Evolutionary conservation across 1,140 invertebrate species (phyloP), one percentile per base, ranked within the genome.

Genomic region (Camponotus pennsylvanicus): DNA sequence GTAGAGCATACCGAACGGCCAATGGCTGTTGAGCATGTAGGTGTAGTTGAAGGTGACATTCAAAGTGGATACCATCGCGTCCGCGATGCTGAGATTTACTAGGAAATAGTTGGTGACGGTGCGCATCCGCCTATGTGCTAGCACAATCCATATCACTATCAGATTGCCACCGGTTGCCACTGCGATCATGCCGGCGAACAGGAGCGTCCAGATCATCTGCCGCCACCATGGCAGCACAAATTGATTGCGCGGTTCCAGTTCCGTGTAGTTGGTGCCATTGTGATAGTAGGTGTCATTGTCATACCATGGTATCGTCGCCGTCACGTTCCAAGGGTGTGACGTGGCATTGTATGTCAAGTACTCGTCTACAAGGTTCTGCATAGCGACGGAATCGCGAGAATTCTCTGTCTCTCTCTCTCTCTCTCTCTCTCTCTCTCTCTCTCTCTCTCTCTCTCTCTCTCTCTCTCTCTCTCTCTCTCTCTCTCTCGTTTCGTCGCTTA

Each of bases 51-150:
- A 99, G 86, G 98, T 97, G 86, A 98, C 98, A 94, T 99, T 99
- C 80, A 99, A 95, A 0, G 98, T 97, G 0, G 98, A 98, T 91
- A 99, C 98, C 95, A 99, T 97, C 32, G 98, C 96, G 94, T 99
- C 98, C 18, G 99, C 98, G 32, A 98, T 97, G 83, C 98, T 98
- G 64, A 99, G 95, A 93, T 99, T 99, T n/a, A 99, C 97, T 66
- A 99, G 95, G 94, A 99, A 99, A 93, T 99, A 99, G 95, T 99
- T 99, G 69, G 98, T 99, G 3, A 99, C 98, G 0, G 98, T 99
- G 66, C 98, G 95, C 98, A 99, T 99, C 79, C 98, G 96, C 85
- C 98, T 97, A 95, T 99, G 98, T 18, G 98, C 97, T 57, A 99
- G 93, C 3, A 99, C 98, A 87, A 99, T 99, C 98, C 98, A 99